Percentiles rank a stretch among this genome's conserved stretches.
These are phyloP conservation scores for Drosophila percnosoma DNA, from an alignment of 2,888 invertebrate genomes.

Conservation along the genomic window DNA sequence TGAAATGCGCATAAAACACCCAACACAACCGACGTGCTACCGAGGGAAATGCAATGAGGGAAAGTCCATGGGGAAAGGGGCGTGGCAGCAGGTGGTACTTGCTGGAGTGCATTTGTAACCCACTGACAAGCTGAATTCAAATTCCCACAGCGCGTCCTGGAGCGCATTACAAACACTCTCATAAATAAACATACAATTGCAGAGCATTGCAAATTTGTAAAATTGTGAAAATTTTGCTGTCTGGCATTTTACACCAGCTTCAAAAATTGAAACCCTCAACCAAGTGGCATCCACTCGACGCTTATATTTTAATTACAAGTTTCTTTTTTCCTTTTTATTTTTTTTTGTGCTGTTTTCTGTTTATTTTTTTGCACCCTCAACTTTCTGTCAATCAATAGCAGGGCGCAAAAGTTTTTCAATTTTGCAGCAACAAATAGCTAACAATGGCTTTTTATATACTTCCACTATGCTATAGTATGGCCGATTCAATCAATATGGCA, in stretches of 20 bases:
- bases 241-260: neutral
- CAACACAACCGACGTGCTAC: slow-evolving; percentile 28
- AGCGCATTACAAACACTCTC: slow-evolving; percentile 44
- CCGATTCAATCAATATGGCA: slow-evolving; percentile 74
- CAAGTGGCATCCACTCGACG: slow-evolving; percentile 20
- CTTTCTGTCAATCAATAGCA: slow-evolving; percentile 63
- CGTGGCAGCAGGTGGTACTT: slow-evolving; percentile 23
- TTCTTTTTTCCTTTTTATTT: slow-evolving; percentile 22
- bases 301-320: slow-evolving; percentile 72
- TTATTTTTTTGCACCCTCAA: slow-evolving; percentile 11
- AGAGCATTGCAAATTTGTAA: slow-evolving; percentile 17
- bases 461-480: slow-evolving; percentile 22
- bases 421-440: slow-evolving; percentile 74
- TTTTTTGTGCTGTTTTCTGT: neutral
- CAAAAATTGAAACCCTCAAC: slow-evolving; percentile 6
- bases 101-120: slow-evolving; percentile 28
- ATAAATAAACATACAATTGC: slow-evolving; percentile 65
- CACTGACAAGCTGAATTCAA: slow-evolving; percentile 40
- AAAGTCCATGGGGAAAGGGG: neutral
- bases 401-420: slow-evolving; percentile 73
- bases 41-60: neutral
- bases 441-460: slow-evolving; percentile 68
- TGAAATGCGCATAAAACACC: slow-evolving; percentile 66
- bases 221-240: slow-evolving; percentile 30
- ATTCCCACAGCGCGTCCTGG: slow-evolving; percentile 15